Percentiles rank a stretch among this genome's conserved stretches.
phyloP scores from a whole-genome alignment of 2,888 invertebrate genomes.

The Ectemnius cavifrons region DNA sequence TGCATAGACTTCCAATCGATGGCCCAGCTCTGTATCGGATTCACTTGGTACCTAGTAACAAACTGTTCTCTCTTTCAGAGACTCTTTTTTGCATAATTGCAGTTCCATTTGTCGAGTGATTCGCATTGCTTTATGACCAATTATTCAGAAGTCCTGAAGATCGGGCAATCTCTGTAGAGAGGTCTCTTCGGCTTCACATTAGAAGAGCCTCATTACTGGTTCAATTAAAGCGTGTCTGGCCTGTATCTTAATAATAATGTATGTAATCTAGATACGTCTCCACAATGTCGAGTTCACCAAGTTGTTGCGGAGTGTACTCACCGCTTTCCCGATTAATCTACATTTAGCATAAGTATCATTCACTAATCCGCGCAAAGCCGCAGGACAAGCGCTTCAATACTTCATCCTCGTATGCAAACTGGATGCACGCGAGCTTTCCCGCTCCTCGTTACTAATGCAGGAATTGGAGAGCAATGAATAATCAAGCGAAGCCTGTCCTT shows the following conservation, averaged over 20 bases:
- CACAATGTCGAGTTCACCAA: too few relatives aligned
- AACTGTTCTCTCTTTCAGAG: conserved; percentile 16
- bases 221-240: background rate
- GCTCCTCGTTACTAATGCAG: too few relatives aligned
- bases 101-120: conserved; percentile 17
- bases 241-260: too few relatives aligned
- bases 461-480: too few relatives aligned
- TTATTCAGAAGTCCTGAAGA: conserved; percentile 34
- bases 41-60: background rate
- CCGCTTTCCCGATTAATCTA: too few relatives aligned
- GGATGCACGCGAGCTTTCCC: too few relatives aligned
- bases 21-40: conserved; percentile 7
- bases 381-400: too few relatives aligned
- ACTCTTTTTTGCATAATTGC: conserved; percentile 35
- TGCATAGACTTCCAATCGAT: conserved; percentile 31
- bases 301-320: background rate
- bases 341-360: too few relatives aligned
- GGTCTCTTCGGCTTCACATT: background rate
- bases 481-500: too few relatives aligned
- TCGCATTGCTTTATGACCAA: conserved; percentile 35
- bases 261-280: too few relatives aligned
- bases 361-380: too few relatives aligned
- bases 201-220: conserved; percentile 11
- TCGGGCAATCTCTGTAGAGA: conserved; percentile 11
- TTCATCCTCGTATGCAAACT: too few relatives aligned